These are phyloP conservation scores for Arenaria interpres DNA, from an alignment of 2,113 vertebrate genomes.

Conservation along the genomic window DNA sequence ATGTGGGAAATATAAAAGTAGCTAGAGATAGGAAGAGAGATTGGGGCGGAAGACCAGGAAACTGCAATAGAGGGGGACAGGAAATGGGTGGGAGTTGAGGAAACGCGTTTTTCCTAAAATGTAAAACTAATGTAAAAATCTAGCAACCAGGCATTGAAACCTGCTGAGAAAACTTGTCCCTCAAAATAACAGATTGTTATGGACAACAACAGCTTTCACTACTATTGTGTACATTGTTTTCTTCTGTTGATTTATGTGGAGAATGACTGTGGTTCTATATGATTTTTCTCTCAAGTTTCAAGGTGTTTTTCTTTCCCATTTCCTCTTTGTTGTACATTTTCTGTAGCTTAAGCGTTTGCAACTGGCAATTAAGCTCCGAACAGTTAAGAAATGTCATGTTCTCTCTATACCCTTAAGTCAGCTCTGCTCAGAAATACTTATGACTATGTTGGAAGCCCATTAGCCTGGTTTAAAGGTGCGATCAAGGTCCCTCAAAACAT, in stretches of 20 bases:
- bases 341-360: not conserved
- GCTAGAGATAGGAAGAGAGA: not conserved
- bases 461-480: not conserved
- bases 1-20: not conserved
- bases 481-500: not conserved
- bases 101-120: not conserved
- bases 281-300: not conserved
- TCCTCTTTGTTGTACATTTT: not conserved
- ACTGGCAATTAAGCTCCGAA: accelerated
- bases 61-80: not conserved
- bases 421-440: not conserved
- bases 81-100: not conserved
- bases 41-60: not conserved
- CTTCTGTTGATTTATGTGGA: not conserved
- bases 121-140: not conserved
- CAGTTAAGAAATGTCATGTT: not conserved
- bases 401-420: not conserved
- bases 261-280: not conserved
- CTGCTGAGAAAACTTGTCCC: not conserved
- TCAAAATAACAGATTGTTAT: not conserved
- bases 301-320: not conserved
- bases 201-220: not conserved
- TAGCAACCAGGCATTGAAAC: not conserved
- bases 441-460: not conserved
- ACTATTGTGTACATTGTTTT: not conserved